A percentile compares a stretch with the other conserved stretches of the same genome.
These are phyloP conservation scores for Tragopan temminckii DNA, from an alignment of 2,797 vertebrate species.

Conservation along the genomic window DNA sequence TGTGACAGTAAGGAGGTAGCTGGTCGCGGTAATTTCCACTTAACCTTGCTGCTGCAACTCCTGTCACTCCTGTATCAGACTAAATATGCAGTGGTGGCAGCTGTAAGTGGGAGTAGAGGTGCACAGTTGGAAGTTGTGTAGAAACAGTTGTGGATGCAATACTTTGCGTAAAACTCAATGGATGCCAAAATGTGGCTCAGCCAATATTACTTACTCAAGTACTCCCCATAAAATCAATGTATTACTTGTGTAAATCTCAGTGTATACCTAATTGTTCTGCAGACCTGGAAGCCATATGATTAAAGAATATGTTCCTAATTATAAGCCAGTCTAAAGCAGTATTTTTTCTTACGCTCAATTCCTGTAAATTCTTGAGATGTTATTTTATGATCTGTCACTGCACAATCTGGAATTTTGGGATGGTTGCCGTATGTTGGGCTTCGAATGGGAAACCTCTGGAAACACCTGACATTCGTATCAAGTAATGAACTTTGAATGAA, in stretches of 20 bases:
- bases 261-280: neutral
- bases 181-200: neutral
- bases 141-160: neutral
- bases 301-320: neutral
- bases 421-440: neutral
- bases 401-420: neutral
- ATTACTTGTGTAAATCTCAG: neutral
- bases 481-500: neutral
- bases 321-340: neutral
- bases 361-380: neutral
- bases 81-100: neutral
- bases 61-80: neutral
- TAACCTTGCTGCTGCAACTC: conserved; percentile 15
- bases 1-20: neutral
- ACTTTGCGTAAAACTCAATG: neutral
- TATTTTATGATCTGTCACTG: neutral
- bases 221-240: neutral
- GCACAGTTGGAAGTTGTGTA: neutral
- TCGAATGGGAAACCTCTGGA: conserved; percentile 13
- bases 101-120: neutral
- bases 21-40: neutral
- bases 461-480: neutral
- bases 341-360: conserved; percentile 8
- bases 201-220: neutral
- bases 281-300: neutral